These are phyloP conservation scores for Festucalex cinctus DNA, from an alignment of 2,113 vertebrate species.

Conservation along the genomic window DNA sequence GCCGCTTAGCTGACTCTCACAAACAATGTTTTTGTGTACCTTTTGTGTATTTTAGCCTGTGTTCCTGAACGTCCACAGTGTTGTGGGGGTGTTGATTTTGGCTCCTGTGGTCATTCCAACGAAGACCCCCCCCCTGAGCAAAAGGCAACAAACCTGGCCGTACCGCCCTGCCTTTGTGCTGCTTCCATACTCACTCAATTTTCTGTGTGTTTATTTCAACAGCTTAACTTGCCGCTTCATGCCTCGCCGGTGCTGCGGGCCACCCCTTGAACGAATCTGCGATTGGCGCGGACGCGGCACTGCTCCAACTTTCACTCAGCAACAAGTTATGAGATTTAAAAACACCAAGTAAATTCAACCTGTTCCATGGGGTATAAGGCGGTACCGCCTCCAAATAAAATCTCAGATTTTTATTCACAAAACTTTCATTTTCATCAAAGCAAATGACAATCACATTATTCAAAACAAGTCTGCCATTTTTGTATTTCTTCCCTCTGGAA, in stretches of 20 bases:
- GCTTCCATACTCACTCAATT: neutral
- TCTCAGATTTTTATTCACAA: too few species aligned
- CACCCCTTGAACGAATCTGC: neutral
- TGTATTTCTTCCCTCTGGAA: too few species aligned
- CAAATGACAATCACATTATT: too few species aligned
- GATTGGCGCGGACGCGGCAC: neutral
- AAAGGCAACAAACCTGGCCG: conserved; percentile 32
- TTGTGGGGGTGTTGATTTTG: conserved; percentile 45
- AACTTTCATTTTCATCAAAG: too few species aligned
- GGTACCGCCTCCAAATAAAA: too few species aligned
- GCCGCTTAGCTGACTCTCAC: neutral
- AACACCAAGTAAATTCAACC: neutral
- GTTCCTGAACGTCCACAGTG: conserved; percentile 35
- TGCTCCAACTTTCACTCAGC: neutral
- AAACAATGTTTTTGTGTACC: conserved; percentile 10
- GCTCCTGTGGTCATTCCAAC: conserved; percentile 48
- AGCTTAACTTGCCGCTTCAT: conserved; percentile 16
- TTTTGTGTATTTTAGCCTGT: conserved; percentile 15
- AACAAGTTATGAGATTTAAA: neutral
- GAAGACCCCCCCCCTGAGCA: conserved; percentile 46
- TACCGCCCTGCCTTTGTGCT: conserved; percentile 5
- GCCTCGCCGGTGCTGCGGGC: conserved; percentile 1
- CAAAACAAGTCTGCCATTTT: too few species aligned
- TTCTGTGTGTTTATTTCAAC: conserved; percentile 15
- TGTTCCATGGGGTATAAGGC: too few species aligned